Conservation (phyloP, 2,888 invertebrate genomes). For the Eilema sororculum region DNA sequence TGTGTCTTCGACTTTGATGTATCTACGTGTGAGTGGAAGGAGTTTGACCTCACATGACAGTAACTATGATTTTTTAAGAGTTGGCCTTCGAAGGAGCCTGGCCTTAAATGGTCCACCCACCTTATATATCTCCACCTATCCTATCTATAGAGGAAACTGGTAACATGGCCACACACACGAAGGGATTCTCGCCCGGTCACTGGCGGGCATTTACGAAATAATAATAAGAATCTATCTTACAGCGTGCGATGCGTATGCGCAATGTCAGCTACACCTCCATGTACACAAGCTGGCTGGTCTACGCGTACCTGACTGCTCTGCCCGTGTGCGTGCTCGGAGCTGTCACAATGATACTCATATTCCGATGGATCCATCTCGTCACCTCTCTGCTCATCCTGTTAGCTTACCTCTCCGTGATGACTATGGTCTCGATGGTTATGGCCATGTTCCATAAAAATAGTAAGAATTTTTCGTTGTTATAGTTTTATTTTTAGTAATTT, state of each 20-base stretch:
- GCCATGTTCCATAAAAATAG: slow-evolving; percentile 74
- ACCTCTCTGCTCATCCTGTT: slow-evolving; percentile 65
- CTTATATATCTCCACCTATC: too few species aligned
- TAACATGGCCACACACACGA: too few species aligned
- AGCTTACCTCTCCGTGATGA: slow-evolving; percentile 71
- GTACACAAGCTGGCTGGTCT: slow-evolving; percentile 74
- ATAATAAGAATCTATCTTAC: background rate
- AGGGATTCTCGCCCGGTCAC: too few species aligned
- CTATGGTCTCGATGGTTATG: slow-evolving; percentile 74
- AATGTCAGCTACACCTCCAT: slow-evolving; percentile 68
- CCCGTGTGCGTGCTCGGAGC: slow-evolving; percentile 70
- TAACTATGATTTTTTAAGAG: too few species aligned
- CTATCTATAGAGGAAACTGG: too few species aligned
- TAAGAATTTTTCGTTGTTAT: slow-evolving; percentile 35
- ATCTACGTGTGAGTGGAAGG: too few species aligned
- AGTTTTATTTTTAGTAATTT: background rate
- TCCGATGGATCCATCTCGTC: slow-evolving; percentile 78
- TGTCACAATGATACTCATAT: slow-evolving; percentile 71
- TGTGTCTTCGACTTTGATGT: too few species aligned
- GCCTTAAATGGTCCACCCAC: too few species aligned
- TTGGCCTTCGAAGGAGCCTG: too few species aligned
- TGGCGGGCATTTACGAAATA: too few species aligned
- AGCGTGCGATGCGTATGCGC: slow-evolving; percentile 73
- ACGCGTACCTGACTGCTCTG: slow-evolving; percentile 67
- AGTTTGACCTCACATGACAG: too few species aligned